Evolutionary conservation across 2,113 vertebrate species (phyloP), one percentile per base, ranked within the genome.

Genomic region (Bufo bufo): DNA sequence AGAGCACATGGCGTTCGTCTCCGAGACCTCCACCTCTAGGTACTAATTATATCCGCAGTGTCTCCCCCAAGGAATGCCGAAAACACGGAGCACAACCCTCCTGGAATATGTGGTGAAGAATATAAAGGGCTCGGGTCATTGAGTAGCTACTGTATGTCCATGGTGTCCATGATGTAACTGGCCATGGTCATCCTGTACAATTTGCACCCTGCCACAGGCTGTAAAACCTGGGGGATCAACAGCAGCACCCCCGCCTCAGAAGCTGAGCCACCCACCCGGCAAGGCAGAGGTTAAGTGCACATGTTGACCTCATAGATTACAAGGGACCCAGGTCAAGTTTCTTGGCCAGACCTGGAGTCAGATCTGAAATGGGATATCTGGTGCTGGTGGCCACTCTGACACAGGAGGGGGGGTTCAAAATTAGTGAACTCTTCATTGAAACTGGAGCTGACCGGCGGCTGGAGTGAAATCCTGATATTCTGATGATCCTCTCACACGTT

Each of bases 201-300:
- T 77, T 77, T 56, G 77, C 17, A 17, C 14, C 23, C 19, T 33
- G 54, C 54, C 5, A 43, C 54, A 58, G 54, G 12, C 54, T 58
- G 54, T 79, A 79, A 79, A 79, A 33, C 23, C 14, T 58, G 52
- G 77, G 77, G 77, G 12, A 9, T 78, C 50, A 54, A 1, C 23
- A 13, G 49, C 52, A 2, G 50, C 14, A n/a, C 2, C 12, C 74
- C 77, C 23, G 49, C 4, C 20, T 54, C n/a, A 23, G 13, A 6
- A 47, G 14, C 52, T 56, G n/a, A 58, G 12, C 77, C 54, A 79
- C n/a, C 54, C 77, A 58, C 77, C 9, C 23, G 54, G 52, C 6
- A 17, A 33, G 54, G n/a, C 77, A 59, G n/a, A 79, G 77, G 77
- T 79, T 79, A 79, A 58, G 54, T 79, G 52, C 54, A 23, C n/a